Evolutionary conservation across 92 coral and sea anemone genomes (phyloP).

Genomic region (Zoanthus sansibaricus): DNA sequence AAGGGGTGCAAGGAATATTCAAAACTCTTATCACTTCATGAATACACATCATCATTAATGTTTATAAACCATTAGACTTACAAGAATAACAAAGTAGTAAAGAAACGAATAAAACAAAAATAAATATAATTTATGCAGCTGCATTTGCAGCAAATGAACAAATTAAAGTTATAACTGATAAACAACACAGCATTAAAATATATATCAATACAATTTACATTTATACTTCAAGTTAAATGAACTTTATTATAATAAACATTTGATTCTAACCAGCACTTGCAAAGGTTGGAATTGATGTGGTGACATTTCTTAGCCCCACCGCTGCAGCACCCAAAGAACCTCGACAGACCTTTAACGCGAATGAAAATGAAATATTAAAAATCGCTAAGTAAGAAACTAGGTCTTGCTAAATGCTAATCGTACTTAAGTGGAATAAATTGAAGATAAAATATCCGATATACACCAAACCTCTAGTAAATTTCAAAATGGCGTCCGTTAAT

Average conservation of each 20-base stretch:
- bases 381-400: background rate
- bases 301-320: constrained; percentile 83
- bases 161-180: too few species aligned
- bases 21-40: too few species aligned
- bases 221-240: too few species aligned
- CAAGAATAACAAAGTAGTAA: too few species aligned
- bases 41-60: too few species aligned
- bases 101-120: too few species aligned
- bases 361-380: background rate
- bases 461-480: constrained; percentile 2
- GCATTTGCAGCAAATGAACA: too few species aligned
- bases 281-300: constrained; percentile 77
- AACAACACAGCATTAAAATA: too few species aligned
- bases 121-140: too few species aligned
- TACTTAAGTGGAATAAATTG: background rate
- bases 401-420: background rate
- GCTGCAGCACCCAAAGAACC: constrained; percentile 92
- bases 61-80: too few species aligned
- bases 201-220: too few species aligned
- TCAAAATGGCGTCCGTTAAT: constrained; percentile 38
- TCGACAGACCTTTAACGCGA: constrained; percentile 74
- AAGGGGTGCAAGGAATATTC: too few species aligned
- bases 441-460: background rate
- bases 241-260: background rate
- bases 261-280: constrained; percentile 75